Conservation (phyloP, 2,113 vertebrate genomes). For the Podiceps cristatus region DNA sequence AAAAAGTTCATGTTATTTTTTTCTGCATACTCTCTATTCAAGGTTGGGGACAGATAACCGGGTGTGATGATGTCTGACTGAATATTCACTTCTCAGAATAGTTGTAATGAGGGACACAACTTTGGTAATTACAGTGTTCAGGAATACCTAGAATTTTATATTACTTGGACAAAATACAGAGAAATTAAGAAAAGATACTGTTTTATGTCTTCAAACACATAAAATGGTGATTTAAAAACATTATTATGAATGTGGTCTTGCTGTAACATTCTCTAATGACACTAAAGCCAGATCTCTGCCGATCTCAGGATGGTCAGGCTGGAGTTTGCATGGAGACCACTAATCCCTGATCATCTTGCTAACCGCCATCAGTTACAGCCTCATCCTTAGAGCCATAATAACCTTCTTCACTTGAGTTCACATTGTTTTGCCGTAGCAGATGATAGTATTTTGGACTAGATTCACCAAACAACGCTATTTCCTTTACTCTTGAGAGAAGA, state of each 20-base stretch:
- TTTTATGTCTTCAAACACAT: background rate
- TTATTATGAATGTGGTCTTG: background rate
- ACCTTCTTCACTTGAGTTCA: background rate
- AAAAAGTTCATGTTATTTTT: background rate
- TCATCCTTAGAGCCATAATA: background rate
- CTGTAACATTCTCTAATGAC: background rate
- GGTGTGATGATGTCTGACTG: background rate
- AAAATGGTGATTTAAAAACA: background rate
- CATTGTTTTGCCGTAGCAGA: background rate
- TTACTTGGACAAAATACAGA: background rate
- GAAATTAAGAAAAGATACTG: background rate
- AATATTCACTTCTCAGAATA: background rate
- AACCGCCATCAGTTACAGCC: background rate
- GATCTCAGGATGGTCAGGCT: background rate
- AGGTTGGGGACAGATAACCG: background rate
- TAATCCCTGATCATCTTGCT: background rate
- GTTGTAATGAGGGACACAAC: background rate
- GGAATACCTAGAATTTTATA: background rate
- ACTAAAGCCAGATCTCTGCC: background rate
- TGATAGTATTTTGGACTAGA: background rate
- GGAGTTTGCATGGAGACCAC: background rate
- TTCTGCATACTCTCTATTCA: background rate
- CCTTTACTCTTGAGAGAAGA: background rate
- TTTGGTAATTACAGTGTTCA: background rate
- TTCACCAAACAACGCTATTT: background rate